Conservation (phyloP, 2,113 vertebrate species). For the Cavia porcellus region DNA sequence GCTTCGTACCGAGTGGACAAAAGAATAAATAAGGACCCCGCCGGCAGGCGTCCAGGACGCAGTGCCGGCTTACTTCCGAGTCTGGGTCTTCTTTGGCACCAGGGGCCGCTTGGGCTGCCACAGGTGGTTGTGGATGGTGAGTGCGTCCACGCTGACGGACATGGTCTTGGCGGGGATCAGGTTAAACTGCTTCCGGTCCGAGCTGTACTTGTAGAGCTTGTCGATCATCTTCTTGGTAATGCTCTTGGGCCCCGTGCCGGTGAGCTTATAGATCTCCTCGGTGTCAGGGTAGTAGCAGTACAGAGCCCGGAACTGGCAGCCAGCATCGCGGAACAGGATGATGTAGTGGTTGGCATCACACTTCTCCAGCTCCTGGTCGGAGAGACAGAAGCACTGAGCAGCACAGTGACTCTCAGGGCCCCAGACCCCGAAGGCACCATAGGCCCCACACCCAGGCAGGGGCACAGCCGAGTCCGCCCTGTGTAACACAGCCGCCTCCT, state of each 20-base stretch:
- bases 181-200: conserved; percentile 97
- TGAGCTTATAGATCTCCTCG: conserved; percentile 95
- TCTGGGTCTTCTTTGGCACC: conserved; percentile 92
- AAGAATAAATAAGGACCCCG: conserved; percentile 63
- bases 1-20: conserved; percentile 74
- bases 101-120: conserved; percentile 96
- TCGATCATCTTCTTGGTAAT: conserved; percentile 97
- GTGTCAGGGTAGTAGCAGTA: conserved; percentile 95
- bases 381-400: neutral
- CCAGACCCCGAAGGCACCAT: accelerated
- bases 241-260: conserved; percentile 93
- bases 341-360: conserved; percentile 98
- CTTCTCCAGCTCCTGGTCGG: conserved; percentile 94
- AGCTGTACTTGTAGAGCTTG: conserved; percentile 98
- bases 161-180: conserved; percentile 97
- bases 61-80: conserved; percentile 85
- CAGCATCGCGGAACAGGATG: conserved; percentile 96
- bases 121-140: conserved; percentile 97
- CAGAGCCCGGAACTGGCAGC: conserved; percentile 96
- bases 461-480: neutral
- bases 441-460: neutral
- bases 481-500: neutral
- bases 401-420: accelerated
- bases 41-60: neutral
- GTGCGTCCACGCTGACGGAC: conserved; percentile 96